phyloP scores from a whole-genome alignment of 2,113 vertebrate genomes.

The Fukomys damarensis region DNA sequence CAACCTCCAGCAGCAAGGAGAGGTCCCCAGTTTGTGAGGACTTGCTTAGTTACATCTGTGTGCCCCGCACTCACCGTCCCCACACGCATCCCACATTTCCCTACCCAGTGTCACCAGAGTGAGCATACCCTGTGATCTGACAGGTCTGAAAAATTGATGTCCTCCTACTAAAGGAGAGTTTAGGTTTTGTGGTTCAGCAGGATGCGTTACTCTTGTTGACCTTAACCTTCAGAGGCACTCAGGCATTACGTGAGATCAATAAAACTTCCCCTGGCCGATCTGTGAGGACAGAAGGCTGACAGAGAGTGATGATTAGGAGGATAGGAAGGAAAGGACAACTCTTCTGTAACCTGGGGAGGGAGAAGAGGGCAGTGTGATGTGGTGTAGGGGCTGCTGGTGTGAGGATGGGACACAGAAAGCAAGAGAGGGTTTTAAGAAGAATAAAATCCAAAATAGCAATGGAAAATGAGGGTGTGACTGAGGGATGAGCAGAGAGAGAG shows the following conservation, averaged over 20 bases:
- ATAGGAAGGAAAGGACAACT: neutral
- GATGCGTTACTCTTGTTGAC: slow-evolving; percentile 78
- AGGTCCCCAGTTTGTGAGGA: neutral
- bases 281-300: slow-evolving; percentile 67
- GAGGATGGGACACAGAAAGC: neutral
- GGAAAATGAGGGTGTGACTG: neutral
- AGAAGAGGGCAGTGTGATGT: neutral
- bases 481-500: neutral
- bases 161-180: slow-evolving; percentile 76
- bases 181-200: slow-evolving; percentile 81
- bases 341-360: neutral
- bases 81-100: neutral
- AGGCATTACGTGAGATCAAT: neutral
- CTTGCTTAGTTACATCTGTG: too few relatives aligned
- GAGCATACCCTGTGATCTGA: slow-evolving; percentile 75
- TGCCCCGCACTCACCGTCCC: neutral
- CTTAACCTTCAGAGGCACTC: slow-evolving; percentile 69
- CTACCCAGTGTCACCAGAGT: slow-evolving; percentile 66
- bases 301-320: slow-evolving; percentile 66
- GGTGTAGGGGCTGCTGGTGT: accelerated
- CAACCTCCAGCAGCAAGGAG: neutral
- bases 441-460: neutral
- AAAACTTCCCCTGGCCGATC: neutral
- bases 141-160: slow-evolving; percentile 84
- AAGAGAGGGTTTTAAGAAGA: neutral